phyloP scores from a whole-genome alignment of 1,140 invertebrate genomes.

The Leucophenga varia region DNA sequence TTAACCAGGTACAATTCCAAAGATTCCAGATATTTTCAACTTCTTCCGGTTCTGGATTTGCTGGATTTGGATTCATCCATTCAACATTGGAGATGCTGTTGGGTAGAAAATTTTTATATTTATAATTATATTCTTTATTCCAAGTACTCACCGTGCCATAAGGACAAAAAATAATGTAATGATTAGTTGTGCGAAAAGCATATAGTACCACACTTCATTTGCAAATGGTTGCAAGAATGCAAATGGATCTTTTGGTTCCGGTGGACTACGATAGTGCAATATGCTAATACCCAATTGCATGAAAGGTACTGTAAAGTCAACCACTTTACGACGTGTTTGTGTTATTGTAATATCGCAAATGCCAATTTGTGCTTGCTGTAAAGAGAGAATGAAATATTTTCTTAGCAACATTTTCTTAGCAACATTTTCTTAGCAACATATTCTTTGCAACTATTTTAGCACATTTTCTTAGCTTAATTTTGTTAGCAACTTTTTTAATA shows the following conservation, averaged over 20 bases:
- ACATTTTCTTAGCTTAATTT: too few species aligned
- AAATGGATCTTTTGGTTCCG: constrained; percentile 86
- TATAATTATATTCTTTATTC: background rate
- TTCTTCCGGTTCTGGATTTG: constrained; percentile 69
- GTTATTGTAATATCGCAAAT: constrained; percentile 90
- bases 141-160: constrained; percentile 74
- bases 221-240: constrained; percentile 90
- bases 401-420: too few species aligned
- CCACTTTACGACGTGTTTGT: constrained; percentile 73
- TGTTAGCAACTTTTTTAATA: too few species aligned
- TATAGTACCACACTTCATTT: constrained; percentile 92
- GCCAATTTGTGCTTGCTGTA: constrained; percentile 82
- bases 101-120: background rate
- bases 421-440: too few species aligned
- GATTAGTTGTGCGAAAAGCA: constrained; percentile 89
- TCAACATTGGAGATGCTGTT: constrained; percentile 78
- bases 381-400: background rate
- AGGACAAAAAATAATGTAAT: constrained; percentile 90
- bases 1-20: constrained; percentile 75
- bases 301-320: constrained; percentile 90
- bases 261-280: constrained; percentile 83
- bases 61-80: constrained; percentile 82
- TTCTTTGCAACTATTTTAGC: too few species aligned
- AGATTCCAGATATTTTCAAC: constrained; percentile 79
- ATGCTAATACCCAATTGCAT: constrained; percentile 88